Evolutionary conservation across 2,888 invertebrate genomes (phyloP).

Genomic region (Melikaiella ostensackeni): DNA sequence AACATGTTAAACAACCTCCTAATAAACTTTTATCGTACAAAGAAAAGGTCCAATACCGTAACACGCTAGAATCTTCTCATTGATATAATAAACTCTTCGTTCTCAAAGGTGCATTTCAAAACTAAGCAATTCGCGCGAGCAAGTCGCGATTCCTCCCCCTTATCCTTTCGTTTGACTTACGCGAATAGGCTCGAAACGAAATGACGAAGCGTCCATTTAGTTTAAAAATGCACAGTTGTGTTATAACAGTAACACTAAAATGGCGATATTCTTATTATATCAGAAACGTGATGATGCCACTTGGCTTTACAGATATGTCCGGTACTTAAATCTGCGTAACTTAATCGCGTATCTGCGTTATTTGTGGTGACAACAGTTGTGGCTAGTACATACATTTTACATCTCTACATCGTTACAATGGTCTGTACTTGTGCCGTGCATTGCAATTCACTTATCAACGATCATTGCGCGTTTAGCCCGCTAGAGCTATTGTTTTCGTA

Average conservation of each 20-base stretch:
- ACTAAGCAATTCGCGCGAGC: slow-evolving; percentile 47
- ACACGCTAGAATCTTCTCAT: slow-evolving; percentile 30
- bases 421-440: slow-evolving; percentile 66
- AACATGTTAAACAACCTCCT: slow-evolving; percentile 61
- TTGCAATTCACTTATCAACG: slow-evolving; percentile 53
- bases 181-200: slow-evolving; percentile 12
- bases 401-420: slow-evolving; percentile 58
- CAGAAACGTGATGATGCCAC: slow-evolving; percentile 65
- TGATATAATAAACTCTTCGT: slow-evolving; percentile 40
- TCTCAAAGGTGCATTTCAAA: slow-evolving; percentile 56
- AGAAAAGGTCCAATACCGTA: slow-evolving; percentile 56
- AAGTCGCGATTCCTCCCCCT: neutral
- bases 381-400: slow-evolving; percentile 66
- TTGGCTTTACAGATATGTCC: slow-evolving; percentile 72
- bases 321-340: slow-evolving; percentile 64
- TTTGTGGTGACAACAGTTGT: slow-evolving; percentile 69
- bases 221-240: slow-evolving; percentile 56
- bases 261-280: slow-evolving; percentile 52
- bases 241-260: slow-evolving; percentile 58
- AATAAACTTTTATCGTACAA: slow-evolving; percentile 68
- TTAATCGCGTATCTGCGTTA: slow-evolving; percentile 45
- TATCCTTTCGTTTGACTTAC: neutral
- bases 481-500: slow-evolving; percentile 34
- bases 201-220: slow-evolving; percentile 22
- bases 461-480: slow-evolving; percentile 45